Conservation (phyloP, 2,888 invertebrate species). For the Deilephila elpenor region DNA sequence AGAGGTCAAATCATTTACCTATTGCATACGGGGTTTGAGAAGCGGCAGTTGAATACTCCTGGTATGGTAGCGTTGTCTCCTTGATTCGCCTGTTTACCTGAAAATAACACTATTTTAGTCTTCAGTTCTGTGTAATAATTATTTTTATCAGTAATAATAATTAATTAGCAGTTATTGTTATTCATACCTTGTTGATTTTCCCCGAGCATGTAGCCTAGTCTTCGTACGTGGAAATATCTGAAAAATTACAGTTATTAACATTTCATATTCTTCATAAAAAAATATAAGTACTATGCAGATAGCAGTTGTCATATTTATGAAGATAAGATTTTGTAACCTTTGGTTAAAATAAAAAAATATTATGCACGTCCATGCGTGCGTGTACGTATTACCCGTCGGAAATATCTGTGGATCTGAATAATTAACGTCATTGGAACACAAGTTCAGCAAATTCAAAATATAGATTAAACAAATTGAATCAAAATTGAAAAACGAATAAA, state of each 20-base stretch:
- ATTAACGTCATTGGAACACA: too few relatives aligned
- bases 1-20: constrained; percentile 63
- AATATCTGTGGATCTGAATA: too few relatives aligned
- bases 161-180: constrained; percentile 48
- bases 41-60: constrained; percentile 95
- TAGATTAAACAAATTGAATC: too few relatives aligned
- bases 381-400: too few relatives aligned
- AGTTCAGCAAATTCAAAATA: too few relatives aligned
- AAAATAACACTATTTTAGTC: background rate
- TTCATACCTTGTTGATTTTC: constrained; percentile 76
- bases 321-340: too few relatives aligned
- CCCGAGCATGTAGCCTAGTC: constrained; percentile 88
- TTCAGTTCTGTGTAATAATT: too few relatives aligned
- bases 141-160: background rate
- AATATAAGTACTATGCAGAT: background rate
- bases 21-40: constrained; percentile 88
- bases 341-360: too few relatives aligned
- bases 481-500: too few relatives aligned
- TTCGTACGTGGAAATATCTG: constrained; percentile 93
- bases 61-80: constrained; percentile 85
- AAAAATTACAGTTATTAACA: constrained; percentile 29
- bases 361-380: too few relatives aligned
- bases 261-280: background rate
- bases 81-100: constrained; percentile 65
- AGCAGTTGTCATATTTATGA: too few relatives aligned